Base-by-base conservation (phyloP, 2,113 vertebrate species). In the Nestor notabilis region DNA sequence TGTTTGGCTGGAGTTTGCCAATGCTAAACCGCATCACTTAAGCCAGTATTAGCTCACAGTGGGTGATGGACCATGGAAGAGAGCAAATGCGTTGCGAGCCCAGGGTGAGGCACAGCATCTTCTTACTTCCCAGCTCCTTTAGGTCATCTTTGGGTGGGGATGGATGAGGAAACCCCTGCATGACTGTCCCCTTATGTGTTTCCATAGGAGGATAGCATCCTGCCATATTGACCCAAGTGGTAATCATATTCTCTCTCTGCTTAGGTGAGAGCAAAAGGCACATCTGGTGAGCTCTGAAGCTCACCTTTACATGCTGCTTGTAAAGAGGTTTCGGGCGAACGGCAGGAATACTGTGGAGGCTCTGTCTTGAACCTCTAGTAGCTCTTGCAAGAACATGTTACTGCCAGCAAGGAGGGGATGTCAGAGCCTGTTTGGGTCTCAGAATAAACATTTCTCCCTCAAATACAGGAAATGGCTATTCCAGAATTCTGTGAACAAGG, bases 131-230 rank as follows among this genome's bases (percentile, higher is more conserved):
- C 66, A 56, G 63, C 5, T 83, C 14, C 61, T 83, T 84, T 75
- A 82, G 46, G 55, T 94, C 90, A 84, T 90, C 39, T 90, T 39
- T 60, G 92, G 90, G 55, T 72, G 90, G 88, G 70, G 68, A 11
- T 55, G 75, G 63, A 23, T 92, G 90, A 13, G 2, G 6, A 19
- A 52, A 60, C 1, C 39, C 23, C 56, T 50, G 17, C 9, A 3
- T 79, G 63, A 35, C 18, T 60, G 29, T 78, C 44, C 47, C 72
- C 52, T 55, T 9, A 5, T 0, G 0, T 17, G 29, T 31, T 61
- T n/a, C 87, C 24, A 1, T 23, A 13, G 69, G 78, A 76, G 33
- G 14, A 8, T 75, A 78, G 76, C 5, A 1, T 47, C 58, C 41
- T 63, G 83, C 65, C 20, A 2, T 2, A 7, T 19, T 17, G 53